Conservation (phyloP, 92 coral and sea anemone species). For the Ricordea florida region DNA sequence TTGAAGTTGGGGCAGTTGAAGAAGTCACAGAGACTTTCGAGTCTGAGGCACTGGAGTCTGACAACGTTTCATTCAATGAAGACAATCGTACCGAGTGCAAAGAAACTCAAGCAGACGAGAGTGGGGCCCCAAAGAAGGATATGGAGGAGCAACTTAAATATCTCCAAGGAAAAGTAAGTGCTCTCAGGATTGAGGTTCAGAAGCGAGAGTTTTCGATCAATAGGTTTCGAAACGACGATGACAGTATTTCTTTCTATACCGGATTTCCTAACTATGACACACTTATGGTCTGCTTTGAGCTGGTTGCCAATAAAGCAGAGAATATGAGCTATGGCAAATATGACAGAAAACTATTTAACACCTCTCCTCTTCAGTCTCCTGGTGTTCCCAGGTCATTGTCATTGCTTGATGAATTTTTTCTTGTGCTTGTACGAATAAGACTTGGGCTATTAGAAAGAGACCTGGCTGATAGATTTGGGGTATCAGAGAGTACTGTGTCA, state of each 20-base stretch:
- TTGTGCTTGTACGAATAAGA: conserved; percentile 43
- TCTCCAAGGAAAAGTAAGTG: conserved; percentile 41
- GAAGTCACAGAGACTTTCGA: conserved; percentile 34
- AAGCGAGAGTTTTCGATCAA: conserved; percentile 44
- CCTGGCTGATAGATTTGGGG: conserved; percentile 56
- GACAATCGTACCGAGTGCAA: conserved; percentile 24
- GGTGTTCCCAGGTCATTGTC: conserved; percentile 50
- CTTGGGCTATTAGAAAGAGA: conserved; percentile 61
- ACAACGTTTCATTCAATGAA: conserved; percentile 27
- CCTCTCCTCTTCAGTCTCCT: conserved; percentile 43
- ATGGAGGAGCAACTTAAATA: conserved; percentile 39
- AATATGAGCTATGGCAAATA: conserved; percentile 46
- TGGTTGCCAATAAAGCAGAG: conserved; percentile 59
- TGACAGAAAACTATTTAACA: conserved; percentile 16
- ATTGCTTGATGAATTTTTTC: conserved; percentile 58
- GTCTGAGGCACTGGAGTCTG: conserved; percentile 33
- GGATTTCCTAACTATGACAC: conserved; percentile 63
- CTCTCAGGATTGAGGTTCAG: conserved; percentile 46
- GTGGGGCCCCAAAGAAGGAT: conserved; percentile 28
- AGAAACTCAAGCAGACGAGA: conserved; percentile 38
- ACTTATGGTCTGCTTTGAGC: conserved; percentile 61
- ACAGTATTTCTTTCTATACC: conserved; percentile 56
- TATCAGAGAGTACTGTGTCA: conserved; percentile 49
- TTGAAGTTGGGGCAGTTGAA: conserved; percentile 30
- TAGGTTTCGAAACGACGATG: conserved; percentile 58